Evolutionary conservation across 1,140 invertebrate species (phyloP), one percentile per base, ranked within the genome.

Genomic region (Megathymus violae): DNA sequence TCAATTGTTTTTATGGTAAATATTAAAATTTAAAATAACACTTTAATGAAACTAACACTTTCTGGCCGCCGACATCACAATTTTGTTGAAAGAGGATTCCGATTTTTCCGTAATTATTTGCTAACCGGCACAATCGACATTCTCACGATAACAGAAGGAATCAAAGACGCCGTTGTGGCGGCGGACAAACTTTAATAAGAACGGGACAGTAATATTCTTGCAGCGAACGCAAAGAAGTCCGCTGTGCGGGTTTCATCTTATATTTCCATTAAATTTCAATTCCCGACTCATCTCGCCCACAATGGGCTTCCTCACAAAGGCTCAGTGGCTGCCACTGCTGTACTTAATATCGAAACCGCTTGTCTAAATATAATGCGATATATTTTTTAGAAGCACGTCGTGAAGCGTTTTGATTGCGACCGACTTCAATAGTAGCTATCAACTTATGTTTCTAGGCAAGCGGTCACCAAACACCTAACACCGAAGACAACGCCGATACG

Each of bases 241-340:
- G 58, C 69, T 74, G 67, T 75, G 41, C 56, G 64, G 69, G 71
- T 78, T 76, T 70, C 71, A 76, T 82, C 86, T 81, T 82, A 88
- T 88, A 88, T 88, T 89, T 84, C 85, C 84, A 86, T 89, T 88
- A 85, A 87, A 89, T 82, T 84, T 87, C 81, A 87, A 89, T 89
- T 85, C 76, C 73, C 77, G 85, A 83, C 78, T 85, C 82, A 89
- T 88, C 79, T 78, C 54, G 27, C 25, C 59, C 36, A 86, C 83
- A 88, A 84, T 78, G 67, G 69, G 16, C 11, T 11, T 19, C 43
- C 22, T 50, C 7, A 86, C 83, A 86, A 85, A 78, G 64, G 73
- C 48, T 46, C 52, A 60, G 64, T 61, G 52, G 60, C 62, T 47
- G 54, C 54, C 60, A 67, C 50, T 64, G 62, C 44, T 67, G 62